These are phyloP conservation scores for Brachirus orientalis DNA, from an alignment of 2,113 vertebrate genomes.

Conservation along the genomic window DNA sequence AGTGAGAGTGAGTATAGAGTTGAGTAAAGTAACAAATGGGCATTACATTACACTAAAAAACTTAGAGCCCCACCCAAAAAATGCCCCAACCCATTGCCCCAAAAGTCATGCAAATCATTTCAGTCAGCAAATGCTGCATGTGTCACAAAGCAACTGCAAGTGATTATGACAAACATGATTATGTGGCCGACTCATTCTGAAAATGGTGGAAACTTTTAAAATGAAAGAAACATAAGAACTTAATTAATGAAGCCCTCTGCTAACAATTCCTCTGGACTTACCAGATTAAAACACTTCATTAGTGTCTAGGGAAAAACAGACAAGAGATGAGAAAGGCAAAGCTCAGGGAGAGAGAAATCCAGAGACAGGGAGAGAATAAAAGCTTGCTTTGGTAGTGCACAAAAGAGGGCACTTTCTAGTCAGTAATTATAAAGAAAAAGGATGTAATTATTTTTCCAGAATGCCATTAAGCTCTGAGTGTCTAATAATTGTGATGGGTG, in stretches of 20 bases:
- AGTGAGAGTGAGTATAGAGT: no score
- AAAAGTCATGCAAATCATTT: background rate
- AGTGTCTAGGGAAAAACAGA: conserved; percentile 65
- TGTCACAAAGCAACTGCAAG: background rate
- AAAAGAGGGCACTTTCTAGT: conserved; percentile 68
- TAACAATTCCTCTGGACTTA: conserved; percentile 63
- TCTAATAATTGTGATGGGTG: conserved; percentile 68
- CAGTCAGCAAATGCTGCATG: background rate
- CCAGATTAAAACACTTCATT: conserved; percentile 76
- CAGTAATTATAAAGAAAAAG: conserved; percentile 72
- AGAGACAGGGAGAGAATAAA: conserved; percentile 28
- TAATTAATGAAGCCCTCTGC: conserved; percentile 60
- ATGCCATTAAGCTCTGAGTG: conserved; percentile 60
- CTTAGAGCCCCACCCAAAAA: no score
- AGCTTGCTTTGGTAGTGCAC: conserved; percentile 63
- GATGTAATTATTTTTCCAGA: conserved; percentile 72
- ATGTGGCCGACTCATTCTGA: background rate
- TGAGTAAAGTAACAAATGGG: conserved; percentile 4
- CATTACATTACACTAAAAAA: no score
- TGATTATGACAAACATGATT: conserved; percentile 6
- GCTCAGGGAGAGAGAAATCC: conserved; percentile 24
- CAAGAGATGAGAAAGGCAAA: conserved; percentile 52
- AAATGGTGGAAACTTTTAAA: conserved; percentile 31
- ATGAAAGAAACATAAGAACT: conserved; percentile 27
- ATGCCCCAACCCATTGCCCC: background rate